Base-by-base conservation (phyloP, 2,888 invertebrate genomes). In the Heliconius aoede region DNA sequence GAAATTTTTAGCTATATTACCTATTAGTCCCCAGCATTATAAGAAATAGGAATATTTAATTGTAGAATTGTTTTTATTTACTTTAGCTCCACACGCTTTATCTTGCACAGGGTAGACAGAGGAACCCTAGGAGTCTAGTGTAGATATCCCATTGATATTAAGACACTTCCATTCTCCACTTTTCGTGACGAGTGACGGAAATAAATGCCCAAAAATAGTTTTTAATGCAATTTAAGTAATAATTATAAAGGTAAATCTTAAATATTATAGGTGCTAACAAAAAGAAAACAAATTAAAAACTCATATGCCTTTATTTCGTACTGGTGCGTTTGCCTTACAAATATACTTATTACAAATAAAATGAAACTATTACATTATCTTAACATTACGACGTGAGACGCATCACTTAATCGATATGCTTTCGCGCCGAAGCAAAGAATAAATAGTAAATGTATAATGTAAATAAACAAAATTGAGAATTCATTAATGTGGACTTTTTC, bases 261-360 rank as follows among this genome's bases (percentile, higher is more conserved):
- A 36, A 36, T 36, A 36, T 13, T 36, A 18, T 36, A 36, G 65
- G 36, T 36, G 15, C 36, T 40, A 36, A 24, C 8, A 73, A 73
- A 76, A 68, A 28, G 40, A 71, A 36, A 24, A 64, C 21, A 74
- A 55, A 51, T 82, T 91, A 93, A 91, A 94, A 94, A 94, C 88
- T 94, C 92, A 91, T 93, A 91, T 94, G 93, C 93, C 88, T 94
- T 94, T 94, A 94, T 94, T 94, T 93, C 94, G 90, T 94, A 94
- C 92, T 94, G 94, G 94, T 94, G 94, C 94, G 91, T 91, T 93
- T 91, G 88, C 88, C 93, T 94, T 94, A 94, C 86, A 91, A 89
- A 88, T 91, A 91, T 89, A 90, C 90, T 92, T 91, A 93, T 85
- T 88, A 90, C 87, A 76, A 76, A 76, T 72, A 76, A 76, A 90